phyloP scores from a whole-genome alignment of 2,113 vertebrate genomes.

The Trichechus manatus region DNA sequence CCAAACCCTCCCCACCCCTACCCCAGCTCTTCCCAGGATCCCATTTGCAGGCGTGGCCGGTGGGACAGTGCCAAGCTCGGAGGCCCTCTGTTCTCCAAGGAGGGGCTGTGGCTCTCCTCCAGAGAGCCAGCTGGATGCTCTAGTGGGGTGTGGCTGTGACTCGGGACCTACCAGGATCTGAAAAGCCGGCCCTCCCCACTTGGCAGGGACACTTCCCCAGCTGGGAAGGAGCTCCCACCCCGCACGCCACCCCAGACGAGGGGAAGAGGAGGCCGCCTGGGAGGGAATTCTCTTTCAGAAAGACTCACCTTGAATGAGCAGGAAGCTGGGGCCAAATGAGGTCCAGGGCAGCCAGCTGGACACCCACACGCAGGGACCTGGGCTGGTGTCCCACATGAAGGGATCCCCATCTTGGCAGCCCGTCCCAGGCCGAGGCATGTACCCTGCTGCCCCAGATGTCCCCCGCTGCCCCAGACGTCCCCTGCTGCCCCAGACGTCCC shows the following conservation, averaged over 20 bases:
- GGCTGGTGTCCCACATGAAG: neutral
- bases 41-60: neutral
- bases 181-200: neutral
- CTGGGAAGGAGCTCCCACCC: neutral
- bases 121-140: neutral
- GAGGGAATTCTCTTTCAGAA: neutral
- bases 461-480: no score
- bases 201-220: neutral
- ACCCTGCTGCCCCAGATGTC: slow-evolving; percentile 96
- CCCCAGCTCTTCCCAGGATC: rapidly evolving
- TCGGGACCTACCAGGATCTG: neutral
- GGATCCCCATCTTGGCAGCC: neutral
- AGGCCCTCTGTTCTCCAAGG: neutral
- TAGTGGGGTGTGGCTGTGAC: neutral
- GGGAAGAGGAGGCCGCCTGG: neutral
- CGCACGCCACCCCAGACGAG: rapidly evolving
- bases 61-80: neutral
- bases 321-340: neutral
- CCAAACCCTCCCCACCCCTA: neutral
- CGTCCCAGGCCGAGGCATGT: slow-evolving; percentile 56
- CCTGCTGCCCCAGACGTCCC: slow-evolving; percentile 95
- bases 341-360: no score
- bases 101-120: neutral
- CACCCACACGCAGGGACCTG: neutral
- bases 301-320: rapidly evolving